Evolutionary conservation across 1,140 invertebrate genomes (phyloP).

Genomic region (Pantala flavescens): DNA sequence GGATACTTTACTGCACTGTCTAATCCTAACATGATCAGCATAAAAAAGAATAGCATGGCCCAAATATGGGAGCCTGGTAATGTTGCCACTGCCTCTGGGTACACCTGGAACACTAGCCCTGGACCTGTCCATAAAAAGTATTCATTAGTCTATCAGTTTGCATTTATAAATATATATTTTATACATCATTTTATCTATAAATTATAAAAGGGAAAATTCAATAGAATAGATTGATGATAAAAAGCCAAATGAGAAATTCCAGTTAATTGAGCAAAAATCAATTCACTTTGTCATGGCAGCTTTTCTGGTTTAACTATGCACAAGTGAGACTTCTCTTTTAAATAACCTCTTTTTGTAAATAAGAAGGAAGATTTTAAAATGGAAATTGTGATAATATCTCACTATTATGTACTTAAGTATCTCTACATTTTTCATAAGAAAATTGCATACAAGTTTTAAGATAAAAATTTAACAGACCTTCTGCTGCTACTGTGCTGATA

Average conservation of each 20-base stretch:
- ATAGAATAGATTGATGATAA: no score
- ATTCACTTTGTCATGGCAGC: no score
- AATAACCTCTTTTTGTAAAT: no score
- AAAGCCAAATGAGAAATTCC: no score
- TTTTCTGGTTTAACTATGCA: no score
- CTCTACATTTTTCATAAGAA: no score
- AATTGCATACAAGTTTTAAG: no score
- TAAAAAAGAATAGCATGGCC: constrained; percentile 84
- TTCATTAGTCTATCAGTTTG: neutral
- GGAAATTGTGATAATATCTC: no score
- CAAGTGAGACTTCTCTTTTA: no score
- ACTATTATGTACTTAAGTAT: no score
- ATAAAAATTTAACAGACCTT: constrained; percentile 41
- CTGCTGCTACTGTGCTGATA: constrained; percentile 76
- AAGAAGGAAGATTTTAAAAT: no score
- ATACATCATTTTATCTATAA: neutral
- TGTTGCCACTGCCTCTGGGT: constrained; percentile 80
- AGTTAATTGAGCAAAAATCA: no score
- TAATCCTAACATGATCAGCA: constrained; percentile 86
- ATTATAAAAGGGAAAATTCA: neutral
- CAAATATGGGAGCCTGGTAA: constrained; percentile 80
- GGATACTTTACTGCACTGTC: constrained; percentile 65
- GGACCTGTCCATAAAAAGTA: constrained; percentile 44
- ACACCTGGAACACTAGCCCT: constrained; percentile 82
- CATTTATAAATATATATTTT: neutral